A percentile compares a stretch with the other conserved stretches of the same genome.
These are phyloP conservation scores for Campoplex capitator DNA, from an alignment of 2,888 invertebrate species.

Conservation along the genomic window DNA sequence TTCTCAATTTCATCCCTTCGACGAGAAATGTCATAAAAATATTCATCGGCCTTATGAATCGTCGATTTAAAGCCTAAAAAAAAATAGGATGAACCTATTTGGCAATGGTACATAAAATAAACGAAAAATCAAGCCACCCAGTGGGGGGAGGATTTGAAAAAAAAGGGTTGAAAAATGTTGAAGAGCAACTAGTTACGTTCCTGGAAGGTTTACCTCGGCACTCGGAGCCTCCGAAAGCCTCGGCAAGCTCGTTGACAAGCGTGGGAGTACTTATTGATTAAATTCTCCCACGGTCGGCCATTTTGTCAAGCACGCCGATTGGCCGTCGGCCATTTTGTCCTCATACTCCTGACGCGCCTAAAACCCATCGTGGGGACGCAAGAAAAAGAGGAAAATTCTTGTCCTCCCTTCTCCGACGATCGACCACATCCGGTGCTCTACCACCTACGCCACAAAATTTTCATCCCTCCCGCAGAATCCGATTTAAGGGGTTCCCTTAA, in stretches of 20 bases:
- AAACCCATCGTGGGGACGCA: slow-evolving; percentile 24
- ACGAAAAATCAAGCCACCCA: not conserved
- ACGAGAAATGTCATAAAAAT: not conserved
- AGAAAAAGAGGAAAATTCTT: slow-evolving; percentile 13
- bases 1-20: not conserved
- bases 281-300: slow-evolving; percentile 82
- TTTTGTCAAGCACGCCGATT: slow-evolving; percentile 81
- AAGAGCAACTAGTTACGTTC: slow-evolving; percentile 85
- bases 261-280: slow-evolving; percentile 82
- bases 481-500: slow-evolving; percentile 44
- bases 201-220: slow-evolving; percentile 79
- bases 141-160: slow-evolving; percentile 1
- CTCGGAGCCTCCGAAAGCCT: slow-evolving; percentile 68
- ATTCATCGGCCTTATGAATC: not conserved
- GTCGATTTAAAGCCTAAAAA: not conserved
- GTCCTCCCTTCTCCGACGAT: slow-evolving; percentile 32
- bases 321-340: slow-evolving; percentile 84
- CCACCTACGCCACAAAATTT: slow-evolving; percentile 69
- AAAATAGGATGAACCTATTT: not conserved
- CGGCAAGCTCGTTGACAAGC: slow-evolving; percentile 32
- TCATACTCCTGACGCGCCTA: slow-evolving; percentile 70
- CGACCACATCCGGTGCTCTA: slow-evolving; percentile 65
- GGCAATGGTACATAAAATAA: not conserved
- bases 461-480: slow-evolving; percentile 70
- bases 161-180: slow-evolving; percentile 61